Base-by-base conservation (phyloP, 2,797 vertebrate species). In the Atherinosoma microstoma region DNA sequence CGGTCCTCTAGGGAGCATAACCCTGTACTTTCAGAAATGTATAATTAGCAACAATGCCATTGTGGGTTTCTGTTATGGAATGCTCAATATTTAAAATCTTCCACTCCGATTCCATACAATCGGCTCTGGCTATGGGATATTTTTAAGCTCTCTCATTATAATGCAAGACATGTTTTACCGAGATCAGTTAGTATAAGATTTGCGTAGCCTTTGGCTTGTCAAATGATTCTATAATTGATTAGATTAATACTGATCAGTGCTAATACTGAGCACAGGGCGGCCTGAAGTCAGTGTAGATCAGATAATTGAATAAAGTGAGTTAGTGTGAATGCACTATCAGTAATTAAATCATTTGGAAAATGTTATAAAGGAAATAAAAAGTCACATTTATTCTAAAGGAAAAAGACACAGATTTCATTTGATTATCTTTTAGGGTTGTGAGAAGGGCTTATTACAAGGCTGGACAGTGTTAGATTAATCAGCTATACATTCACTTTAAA, bases 141-240 rank as follows among this genome's bases (percentile, higher is more conserved):
- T 86, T 75, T 87, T 79, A 83, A 82, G 70, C 45, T 35, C 63
- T 60, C 85, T 92, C 87, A 94, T 94, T 93, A 82, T 62, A 66
- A 93, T 94, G 91, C 89, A 75, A 82, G 78, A 47, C 80, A 67
- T 80, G 85, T 86, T 80, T 87, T 80, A 80, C 73, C 58, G 82
- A 86, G 76, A 84, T 87, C 85, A 84, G 88, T 90, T 85, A 84
- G 85, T 87, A 74, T 90, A 91, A 88, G 91, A 93, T 93, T 93
- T 94, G 87, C 83, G 86, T 93, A 90, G 88, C 94, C 92, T 91
- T 89, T 93, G 92, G 85, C 92, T 91, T 79, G 80, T 93, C 91
- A 93, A 92, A 93, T 92, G 91, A 94, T 93, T 92, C 83, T 79
- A 75, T 94, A 94, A 94, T 95, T 94, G 93, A 93, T 94, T 92